Conservation (phyloP, 2,888 invertebrate genomes). For the Mythimna lalbum region DNA sequence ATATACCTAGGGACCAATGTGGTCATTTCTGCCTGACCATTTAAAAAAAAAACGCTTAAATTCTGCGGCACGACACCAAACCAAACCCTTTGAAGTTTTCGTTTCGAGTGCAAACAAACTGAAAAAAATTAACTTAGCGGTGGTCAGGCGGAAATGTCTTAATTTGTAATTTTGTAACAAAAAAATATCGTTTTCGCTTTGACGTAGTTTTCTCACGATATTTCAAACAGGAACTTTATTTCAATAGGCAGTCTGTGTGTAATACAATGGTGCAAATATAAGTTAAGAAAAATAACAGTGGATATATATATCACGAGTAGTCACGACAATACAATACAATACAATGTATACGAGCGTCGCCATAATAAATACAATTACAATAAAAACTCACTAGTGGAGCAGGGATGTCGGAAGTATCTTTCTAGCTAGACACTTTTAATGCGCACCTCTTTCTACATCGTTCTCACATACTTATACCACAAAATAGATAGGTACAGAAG, state of each 20-base stretch:
- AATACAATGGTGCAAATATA: not conserved
- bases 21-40: too few relatives aligned
- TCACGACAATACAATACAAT: constrained; percentile 2
- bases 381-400: not conserved
- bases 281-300: constrained; percentile 4
- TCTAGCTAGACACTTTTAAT: too few relatives aligned
- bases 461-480: not conserved
- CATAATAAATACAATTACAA: constrained; percentile 9
- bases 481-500: too few relatives aligned
- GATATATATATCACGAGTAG: not conserved
- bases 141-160: too few relatives aligned
- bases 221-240: not conserved
- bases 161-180: not conserved
- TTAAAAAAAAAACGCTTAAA: too few relatives aligned
- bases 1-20: too few relatives aligned
- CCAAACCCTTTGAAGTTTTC: too few relatives aligned
- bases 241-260: constrained; percentile 20
- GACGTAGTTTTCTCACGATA: constrained; percentile 2
- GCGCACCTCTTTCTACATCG: not conserved
- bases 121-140: too few relatives aligned
- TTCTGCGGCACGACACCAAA: too few relatives aligned
- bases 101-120: too few relatives aligned
- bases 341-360: constrained; percentile 1
- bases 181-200: constrained; percentile 1
- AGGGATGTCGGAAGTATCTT: not conserved